Percentiles rank a stretch among this genome's conserved stretches.
phyloP scores from a whole-genome alignment of 2,888 invertebrate species.

The Clitarchus hookeri region DNA sequence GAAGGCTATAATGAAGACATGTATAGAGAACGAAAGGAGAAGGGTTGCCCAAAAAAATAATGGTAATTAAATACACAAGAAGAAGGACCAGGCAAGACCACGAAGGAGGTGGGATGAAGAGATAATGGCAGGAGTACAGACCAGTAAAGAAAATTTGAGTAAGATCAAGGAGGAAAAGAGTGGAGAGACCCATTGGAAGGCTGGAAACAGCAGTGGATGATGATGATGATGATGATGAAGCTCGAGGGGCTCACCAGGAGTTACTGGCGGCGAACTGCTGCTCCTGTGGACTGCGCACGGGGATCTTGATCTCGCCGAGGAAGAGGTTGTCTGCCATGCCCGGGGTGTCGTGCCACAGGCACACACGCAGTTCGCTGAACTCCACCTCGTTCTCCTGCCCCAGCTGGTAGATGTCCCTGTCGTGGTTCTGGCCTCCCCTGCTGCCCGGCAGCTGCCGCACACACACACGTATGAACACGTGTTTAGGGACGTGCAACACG shows the following conservation, averaged over 20 bases:
- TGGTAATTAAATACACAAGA: too few species aligned
- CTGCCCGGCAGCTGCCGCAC: conserved; percentile 42
- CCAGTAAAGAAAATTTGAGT: too few species aligned
- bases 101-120: too few species aligned
- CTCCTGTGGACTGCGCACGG: conserved; percentile 70
- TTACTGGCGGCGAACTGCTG: conserved; percentile 65
- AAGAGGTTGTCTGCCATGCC: conserved; percentile 80
- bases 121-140: too few species aligned
- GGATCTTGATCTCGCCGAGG: conserved; percentile 84
- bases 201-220: too few species aligned
- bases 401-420: conserved; percentile 38
- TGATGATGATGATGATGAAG: too few species aligned
- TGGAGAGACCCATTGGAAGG: too few species aligned
- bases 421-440: conserved; percentile 44
- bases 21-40: too few species aligned
- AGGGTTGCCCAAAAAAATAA: too few species aligned
- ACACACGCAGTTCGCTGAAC: conserved; percentile 79
- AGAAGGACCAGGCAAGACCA: too few species aligned
- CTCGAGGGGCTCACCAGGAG: conserved; percentile 69
- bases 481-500: background rate
- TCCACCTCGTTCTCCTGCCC: conserved; percentile 61
- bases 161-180: too few species aligned
- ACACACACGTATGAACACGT: background rate
- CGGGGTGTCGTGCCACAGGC: conserved; percentile 85
- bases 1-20: too few species aligned